These are phyloP conservation scores for Agrilus biguttatus DNA, from an alignment of 2,888 invertebrate genomes.

Conservation along the genomic window DNA sequence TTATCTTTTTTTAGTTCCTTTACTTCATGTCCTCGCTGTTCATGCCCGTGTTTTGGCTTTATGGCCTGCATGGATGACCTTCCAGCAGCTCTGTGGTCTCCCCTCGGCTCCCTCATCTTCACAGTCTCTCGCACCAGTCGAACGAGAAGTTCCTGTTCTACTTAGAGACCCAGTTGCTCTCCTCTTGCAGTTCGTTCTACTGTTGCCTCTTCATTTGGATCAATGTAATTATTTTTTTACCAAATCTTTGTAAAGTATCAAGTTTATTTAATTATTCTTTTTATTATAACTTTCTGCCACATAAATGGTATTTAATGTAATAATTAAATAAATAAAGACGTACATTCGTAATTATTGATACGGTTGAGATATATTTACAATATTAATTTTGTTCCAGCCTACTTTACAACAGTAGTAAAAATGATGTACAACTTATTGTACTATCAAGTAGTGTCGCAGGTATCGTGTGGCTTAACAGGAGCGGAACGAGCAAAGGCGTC, in stretches of 20 bases:
- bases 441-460: conserved; percentile 75
- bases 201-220: conserved; percentile 74
- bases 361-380: neutral
- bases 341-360: too few species aligned
- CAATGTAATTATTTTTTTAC: conserved; percentile 47
- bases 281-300: neutral
- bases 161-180: conserved; percentile 76
- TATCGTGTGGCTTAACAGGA: conserved; percentile 53
- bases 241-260: too few species aligned
- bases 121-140: conserved; percentile 26
- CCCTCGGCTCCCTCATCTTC: conserved; percentile 21
- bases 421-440: conserved; percentile 79
- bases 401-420: conserved; percentile 77
- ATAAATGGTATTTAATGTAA: neutral
- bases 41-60: conserved; percentile 64
- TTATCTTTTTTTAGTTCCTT: conserved; percentile 51
- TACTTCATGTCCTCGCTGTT: conserved; percentile 75
- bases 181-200: conserved; percentile 72
- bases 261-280: neutral
- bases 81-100: conserved; percentile 37
- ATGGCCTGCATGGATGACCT: conserved; percentile 39
- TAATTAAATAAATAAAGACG: too few species aligned
- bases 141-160: conserved; percentile 64
- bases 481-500: conserved; percentile 41
- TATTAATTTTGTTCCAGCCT: conserved; percentile 43